Base-by-base conservation (phyloP, 2,797 vertebrate species). In the Neoniphon sammara region DNA sequence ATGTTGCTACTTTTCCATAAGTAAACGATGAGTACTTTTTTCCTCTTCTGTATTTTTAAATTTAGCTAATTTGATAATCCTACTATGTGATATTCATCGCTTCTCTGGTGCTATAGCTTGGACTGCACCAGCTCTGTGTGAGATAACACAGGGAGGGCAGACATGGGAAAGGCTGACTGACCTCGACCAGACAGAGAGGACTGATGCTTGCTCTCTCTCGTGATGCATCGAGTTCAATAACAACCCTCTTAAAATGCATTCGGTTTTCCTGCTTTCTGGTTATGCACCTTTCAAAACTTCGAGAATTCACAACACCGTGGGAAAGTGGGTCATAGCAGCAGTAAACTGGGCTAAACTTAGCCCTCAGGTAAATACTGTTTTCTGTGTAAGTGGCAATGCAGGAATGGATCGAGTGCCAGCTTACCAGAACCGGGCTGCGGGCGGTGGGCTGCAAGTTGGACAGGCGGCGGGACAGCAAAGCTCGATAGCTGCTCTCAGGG, bases 391-490 rank as follows among this genome's bases (percentile, higher is more conserved):
- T 15, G 44, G 44, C 44, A 5, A 12, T 1, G 42, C 12, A 15
- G 1, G 42, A 44, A 15, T 5, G 42, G n/a, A 2, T n/a, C 2
- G 10, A 18, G 21, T 3, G 12, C 52, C 30, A 25, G 7, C 93
- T 94, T 84, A 97, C 96, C 96, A 96, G 89, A 1, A 95, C 96
- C 0, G 96, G 96, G 83, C 95, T 96, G 60, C 95, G 94, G 75
- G 94, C 85, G 55, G 90, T 87, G 73, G 94, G 88, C 85, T 95
- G 94, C 30, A 96, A 91, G 83, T 91, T 93, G 65, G 94, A 95
- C 78, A 96, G 93, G 78, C 95, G 94, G 8, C 93, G 91, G 75
- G 94, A 90, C 31, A 96, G 84, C 68, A 94, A 69, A 2, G 93
- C 91, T 23, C 95, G 92, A 84, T 96, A 95, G 91, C 95, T 94